Base-by-base conservation (phyloP, 2,113 vertebrate species). In the Uropsilus gracilis region DNA sequence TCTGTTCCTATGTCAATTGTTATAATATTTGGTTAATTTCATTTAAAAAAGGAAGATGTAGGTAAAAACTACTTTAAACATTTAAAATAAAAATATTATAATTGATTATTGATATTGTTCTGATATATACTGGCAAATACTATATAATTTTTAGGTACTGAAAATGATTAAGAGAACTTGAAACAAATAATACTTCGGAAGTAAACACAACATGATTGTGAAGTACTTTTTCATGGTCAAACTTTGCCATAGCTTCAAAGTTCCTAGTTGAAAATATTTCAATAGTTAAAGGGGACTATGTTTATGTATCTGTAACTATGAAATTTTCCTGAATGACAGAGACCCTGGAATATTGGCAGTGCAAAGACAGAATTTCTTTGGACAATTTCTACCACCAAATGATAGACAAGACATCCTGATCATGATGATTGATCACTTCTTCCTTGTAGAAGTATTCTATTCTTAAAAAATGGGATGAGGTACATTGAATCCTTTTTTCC, bases 341-440 rank as follows among this genome's bases (percentile, higher is more conserved):
- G 57, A 80, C 16, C 34, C 61, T 87, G 71, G 77, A 92, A 86
- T 18, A 28, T 26, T 90, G 78, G 28, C 5, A 80, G 69, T 86
- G 26, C 34, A 81, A 76, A 80, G 46, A 59, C 24, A 95, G 69
- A 80, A 66, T 53, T 55, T 42, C 68, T 73, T 34, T 87, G 80
- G 80, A 84, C 32, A 42, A 12, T 91, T 95, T 95, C 34, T 44
- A 82, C 61, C 44, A 69, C 30, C 46, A 94, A 96, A 90, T 16
- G 7, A 68, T 37, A 59, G 50, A 39, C 10, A 46, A 92, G 34
- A 46, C 26, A 8, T 87, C 86, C 37, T 78, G 91, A 86, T 81
- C n/a, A 53, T 20, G 18, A 28, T 22, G 32, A 68, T 85, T 48
- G 61, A 42, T 73, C 55, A 50, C 42, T 85, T 90, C 50, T 91